phyloP scores from a whole-genome alignment of 1,140 invertebrate genomes.

The Brachionus asplanchnoidis region DNA sequence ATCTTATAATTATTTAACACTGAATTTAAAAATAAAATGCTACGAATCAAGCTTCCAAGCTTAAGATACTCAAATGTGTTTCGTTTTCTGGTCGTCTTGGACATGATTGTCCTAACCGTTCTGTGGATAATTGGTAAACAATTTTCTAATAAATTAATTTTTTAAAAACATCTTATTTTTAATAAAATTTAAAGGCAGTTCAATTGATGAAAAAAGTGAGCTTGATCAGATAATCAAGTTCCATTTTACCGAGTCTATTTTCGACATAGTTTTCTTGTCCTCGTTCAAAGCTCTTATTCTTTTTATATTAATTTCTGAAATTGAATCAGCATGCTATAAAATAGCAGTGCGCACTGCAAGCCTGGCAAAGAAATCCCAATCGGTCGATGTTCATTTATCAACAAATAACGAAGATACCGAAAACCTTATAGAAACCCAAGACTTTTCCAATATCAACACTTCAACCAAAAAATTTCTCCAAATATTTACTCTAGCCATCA shows the following conservation, averaged over 20 bases:
- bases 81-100: background rate
- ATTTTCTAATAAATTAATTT: no score
- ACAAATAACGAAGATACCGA: background rate
- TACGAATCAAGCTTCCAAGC: background rate
- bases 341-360: background rate
- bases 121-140: constrained; percentile 35
- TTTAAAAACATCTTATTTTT: background rate
- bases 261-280: constrained; percentile 30
- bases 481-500: background rate
- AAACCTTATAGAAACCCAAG: background rate
- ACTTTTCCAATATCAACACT: background rate
- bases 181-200: background rate
- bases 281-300: constrained; percentile 31
- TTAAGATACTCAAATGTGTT: constrained; percentile 31
- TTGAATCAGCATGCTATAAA: constrained; percentile 23
- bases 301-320: constrained; percentile 12
- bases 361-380: background rate
- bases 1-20: no score
- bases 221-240: constrained; percentile 34
- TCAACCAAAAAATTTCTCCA: background rate
- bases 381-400: background rate
- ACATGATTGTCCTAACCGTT: background rate
- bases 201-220: constrained; percentile 17
- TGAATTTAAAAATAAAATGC: background rate
- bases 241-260: constrained; percentile 3